phyloP scores from a whole-genome alignment of 1,140 invertebrate genomes.

The Caenorhabditis latens region DNA sequence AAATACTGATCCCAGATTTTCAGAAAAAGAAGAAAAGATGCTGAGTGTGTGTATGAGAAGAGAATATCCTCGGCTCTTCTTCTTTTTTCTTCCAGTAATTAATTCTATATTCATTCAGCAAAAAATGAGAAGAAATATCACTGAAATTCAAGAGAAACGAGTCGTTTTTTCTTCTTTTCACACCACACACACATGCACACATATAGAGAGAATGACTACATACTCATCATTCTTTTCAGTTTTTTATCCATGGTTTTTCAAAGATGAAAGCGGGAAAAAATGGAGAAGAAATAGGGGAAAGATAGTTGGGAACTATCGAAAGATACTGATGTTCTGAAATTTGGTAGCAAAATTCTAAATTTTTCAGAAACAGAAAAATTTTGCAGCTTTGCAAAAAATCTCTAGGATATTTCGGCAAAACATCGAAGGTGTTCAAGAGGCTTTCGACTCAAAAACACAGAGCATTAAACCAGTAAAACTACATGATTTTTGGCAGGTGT shows the following conservation, averaged over 20 bases:
- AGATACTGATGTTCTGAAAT: too few species aligned
- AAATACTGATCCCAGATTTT: not conserved
- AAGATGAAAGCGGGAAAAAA: not conserved
- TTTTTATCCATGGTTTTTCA: not conserved
- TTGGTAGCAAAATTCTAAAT: too few species aligned
- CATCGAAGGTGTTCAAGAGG: not conserved
- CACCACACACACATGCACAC: slow-evolving; percentile 23
- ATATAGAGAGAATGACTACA: not conserved
- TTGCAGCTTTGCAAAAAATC: too few species aligned
- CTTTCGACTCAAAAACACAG: not conserved
- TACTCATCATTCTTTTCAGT: not conserved
- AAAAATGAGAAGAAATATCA: slow-evolving; percentile 37
- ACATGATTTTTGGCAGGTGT: slow-evolving; percentile 17
- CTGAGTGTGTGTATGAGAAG: not conserved
- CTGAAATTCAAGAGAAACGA: not conserved
- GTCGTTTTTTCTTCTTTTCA: slow-evolving; percentile 19
- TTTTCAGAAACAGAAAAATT: too few species aligned
- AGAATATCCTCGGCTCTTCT: not conserved
- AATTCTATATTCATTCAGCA: slow-evolving; percentile 50
- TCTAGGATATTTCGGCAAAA: not conserved
- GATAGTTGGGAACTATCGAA: too few species aligned
- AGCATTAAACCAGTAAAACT: slow-evolving; percentile 9
- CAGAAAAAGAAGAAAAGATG: not conserved
- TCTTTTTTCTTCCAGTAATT: slow-evolving; percentile 30
- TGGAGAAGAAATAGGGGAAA: too few species aligned